Percentiles rank a stretch among this genome's conserved stretches.
These are phyloP conservation scores for Spinibarbus caldwelli DNA, from an alignment of 2,797 vertebrate species.

Conservation along the genomic window DNA sequence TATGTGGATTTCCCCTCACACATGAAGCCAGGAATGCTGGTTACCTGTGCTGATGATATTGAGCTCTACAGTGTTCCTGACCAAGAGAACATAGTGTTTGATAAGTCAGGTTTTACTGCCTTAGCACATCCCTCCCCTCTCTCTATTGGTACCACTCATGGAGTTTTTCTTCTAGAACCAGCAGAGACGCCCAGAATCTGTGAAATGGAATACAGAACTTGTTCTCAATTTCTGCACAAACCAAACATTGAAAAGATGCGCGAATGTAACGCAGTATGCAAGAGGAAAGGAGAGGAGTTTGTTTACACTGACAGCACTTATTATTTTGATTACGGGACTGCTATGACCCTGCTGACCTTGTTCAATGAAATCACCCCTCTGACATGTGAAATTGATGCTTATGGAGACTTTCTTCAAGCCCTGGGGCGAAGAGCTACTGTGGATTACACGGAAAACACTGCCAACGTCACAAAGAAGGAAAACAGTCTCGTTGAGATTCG, in stretches of 20 bases:
- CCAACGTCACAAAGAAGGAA: slow-evolving; percentile 76
- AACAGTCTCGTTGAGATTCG: slow-evolving; percentile 74
- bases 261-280: slow-evolving; percentile 76
- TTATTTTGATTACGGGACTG: slow-evolving; percentile 82
- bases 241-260: slow-evolving; percentile 84
- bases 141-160: slow-evolving; percentile 86
- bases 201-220: slow-evolving; percentile 78
- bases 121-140: slow-evolving; percentile 90
- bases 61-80: slow-evolving; percentile 84
- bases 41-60: slow-evolving; percentile 92
- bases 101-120: slow-evolving; percentile 89
- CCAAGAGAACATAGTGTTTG: slow-evolving; percentile 76
- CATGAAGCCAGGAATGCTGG: slow-evolving; percentile 89
- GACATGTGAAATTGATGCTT: slow-evolving; percentile 92
- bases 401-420: slow-evolving; percentile 95
- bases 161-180: slow-evolving; percentile 89
- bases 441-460: slow-evolving; percentile 79
- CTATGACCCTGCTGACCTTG: slow-evolving; percentile 76
- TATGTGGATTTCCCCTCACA: slow-evolving; percentile 89
- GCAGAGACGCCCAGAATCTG: slow-evolving; percentile 46
- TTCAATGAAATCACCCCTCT: slow-evolving; percentile 79
- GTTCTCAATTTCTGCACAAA: slow-evolving; percentile 89
- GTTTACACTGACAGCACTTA: slow-evolving; percentile 97
- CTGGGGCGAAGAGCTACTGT: slow-evolving; percentile 83
- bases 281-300: slow-evolving; percentile 65